Evolutionary conservation across 2,113 vertebrate genomes (phyloP), one percentile per base, ranked within the genome.

Genomic region (Myiozetetes cayanensis): DNA sequence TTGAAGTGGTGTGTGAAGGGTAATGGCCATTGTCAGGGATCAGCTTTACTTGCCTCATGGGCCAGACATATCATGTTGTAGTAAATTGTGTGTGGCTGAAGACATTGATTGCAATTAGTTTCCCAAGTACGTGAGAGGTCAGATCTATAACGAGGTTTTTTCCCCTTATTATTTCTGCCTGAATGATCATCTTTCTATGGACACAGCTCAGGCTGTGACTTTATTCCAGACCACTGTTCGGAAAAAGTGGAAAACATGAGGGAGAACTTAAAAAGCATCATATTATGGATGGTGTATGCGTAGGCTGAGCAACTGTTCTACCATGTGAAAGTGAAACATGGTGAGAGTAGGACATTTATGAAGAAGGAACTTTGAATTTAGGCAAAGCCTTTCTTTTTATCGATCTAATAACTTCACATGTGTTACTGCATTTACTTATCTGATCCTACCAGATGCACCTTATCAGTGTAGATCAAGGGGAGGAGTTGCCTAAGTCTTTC

Each of bases 31-130:
- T 82, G 63, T 47, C 84, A 96, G 86, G 67, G 81, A 80, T 93
- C 89, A 56, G 67, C 82, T 96, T 84, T 82, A 66, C 85, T 76
- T 11, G 3, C 44, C 50, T 72, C 63, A 33, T 11, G 61, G 50
- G 70, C 71, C 62, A 93, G 86, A 67, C 75, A 12, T 93, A 97
- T 96, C 89, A 96, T 94, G 89, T 65, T 94, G 53, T 73, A 89
- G 84, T 95, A 97, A 97, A 96, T 96, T 61, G 95, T 84, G 95
- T 95, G 94, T 87, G 76, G 85, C 89, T 85, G 81, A 95, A 94
- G 49, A 24, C 80, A 97, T 97, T 94, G 96, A 97, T 97, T 93
- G 66, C 81, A 92, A 94, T 93, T 95, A 95, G 78, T 78, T 93
- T 93, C 58, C 87, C 62, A 91, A 78, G 50, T 77, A 89, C 92